Conservation (phyloP, 2,888 invertebrate genomes). For the Eucera pruinosa region DNA sequence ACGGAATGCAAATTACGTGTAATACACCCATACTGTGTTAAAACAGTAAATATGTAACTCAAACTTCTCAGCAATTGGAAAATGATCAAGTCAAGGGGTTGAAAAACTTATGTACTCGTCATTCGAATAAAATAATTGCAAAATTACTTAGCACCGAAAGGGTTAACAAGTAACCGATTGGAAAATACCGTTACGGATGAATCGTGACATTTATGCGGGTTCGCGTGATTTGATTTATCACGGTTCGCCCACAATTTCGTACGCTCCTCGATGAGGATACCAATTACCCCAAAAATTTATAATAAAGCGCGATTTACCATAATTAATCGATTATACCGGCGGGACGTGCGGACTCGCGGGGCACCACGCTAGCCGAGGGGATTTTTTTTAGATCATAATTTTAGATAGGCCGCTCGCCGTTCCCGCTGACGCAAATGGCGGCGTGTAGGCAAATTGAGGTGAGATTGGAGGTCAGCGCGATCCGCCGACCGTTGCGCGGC, state of each 20-base stretch:
- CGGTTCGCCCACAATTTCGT: background rate
- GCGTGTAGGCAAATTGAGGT: slow-evolving; percentile 84
- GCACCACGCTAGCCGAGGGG: slow-evolving; percentile 57
- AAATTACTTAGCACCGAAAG: too few species aligned
- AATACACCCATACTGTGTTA: too few species aligned
- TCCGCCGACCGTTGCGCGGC: slow-evolving; percentile 79
- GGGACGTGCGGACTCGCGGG: slow-evolving; percentile 63
- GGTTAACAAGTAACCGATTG: too few species aligned
- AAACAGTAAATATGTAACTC: too few species aligned
- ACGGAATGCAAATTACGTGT: too few species aligned
- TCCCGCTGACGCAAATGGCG: slow-evolving; percentile 79
- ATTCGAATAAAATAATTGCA: too few species aligned
- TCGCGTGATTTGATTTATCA: background rate
- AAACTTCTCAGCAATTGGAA: too few species aligned
- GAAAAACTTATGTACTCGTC: too few species aligned
- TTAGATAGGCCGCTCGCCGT: slow-evolving; percentile 80
- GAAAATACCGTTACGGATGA: too few species aligned
- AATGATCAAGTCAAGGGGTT: too few species aligned
- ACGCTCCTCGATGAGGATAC: slow-evolving; percentile 45
- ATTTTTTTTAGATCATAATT: slow-evolving; percentile 84
- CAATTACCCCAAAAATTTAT: slow-evolving; percentile 72
- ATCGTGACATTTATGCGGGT: too few species aligned
- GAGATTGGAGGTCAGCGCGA: slow-evolving; percentile 83
- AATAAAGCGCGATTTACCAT: slow-evolving; percentile 74
- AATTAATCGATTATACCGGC: slow-evolving; percentile 79